Evolutionary conservation across 2,888 invertebrate genomes (phyloP).

Genomic region (Parapristionchus giblindavisi): DNA sequence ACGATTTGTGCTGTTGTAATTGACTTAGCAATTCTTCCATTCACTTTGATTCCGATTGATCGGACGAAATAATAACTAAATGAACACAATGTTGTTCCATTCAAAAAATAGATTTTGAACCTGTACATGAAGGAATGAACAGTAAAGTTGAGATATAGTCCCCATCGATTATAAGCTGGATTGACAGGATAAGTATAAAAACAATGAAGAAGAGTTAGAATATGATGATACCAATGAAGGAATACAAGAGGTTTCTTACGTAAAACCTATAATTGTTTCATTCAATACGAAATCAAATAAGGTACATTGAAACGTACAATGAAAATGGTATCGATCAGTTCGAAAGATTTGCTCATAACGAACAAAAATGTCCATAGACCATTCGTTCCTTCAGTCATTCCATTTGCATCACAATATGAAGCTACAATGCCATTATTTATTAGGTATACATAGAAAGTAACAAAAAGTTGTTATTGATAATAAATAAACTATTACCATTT

Average conservation of each 20-base stretch:
- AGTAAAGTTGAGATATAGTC: slow-evolving; percentile 66
- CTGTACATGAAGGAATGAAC: slow-evolving; percentile 62
- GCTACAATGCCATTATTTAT: slow-evolving; percentile 41
- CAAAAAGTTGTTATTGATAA: no score
- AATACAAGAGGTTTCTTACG: slow-evolving; percentile 37
- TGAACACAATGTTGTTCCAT: neutral
- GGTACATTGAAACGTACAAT: slow-evolving; percentile 42
- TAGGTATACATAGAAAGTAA: no score
- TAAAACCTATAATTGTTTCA: slow-evolving; percentile 35
- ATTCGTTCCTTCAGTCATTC: slow-evolving; percentile 47
- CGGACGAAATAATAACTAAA: slow-evolving; percentile 66
- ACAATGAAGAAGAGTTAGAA: slow-evolving; percentile 32
- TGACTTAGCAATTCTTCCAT: slow-evolving; percentile 61
- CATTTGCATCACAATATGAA: slow-evolving; percentile 45
- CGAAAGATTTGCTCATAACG: slow-evolving; percentile 54
- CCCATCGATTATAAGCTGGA: slow-evolving; percentile 66
- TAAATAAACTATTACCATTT: neutral
- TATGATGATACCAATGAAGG: slow-evolving; percentile 40
- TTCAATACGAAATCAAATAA: no score
- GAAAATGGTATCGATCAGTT: slow-evolving; percentile 59
- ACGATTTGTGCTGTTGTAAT: slow-evolving; percentile 64
- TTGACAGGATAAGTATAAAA: slow-evolving; percentile 16
- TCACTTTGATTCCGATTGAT: slow-evolving; percentile 64
- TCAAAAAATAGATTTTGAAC: slow-evolving; percentile 36
- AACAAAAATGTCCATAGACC: slow-evolving; percentile 62